Evolutionary conservation across 2,888 invertebrate genomes (phyloP).

Genomic region (Carterocephalus palaemon): DNA sequence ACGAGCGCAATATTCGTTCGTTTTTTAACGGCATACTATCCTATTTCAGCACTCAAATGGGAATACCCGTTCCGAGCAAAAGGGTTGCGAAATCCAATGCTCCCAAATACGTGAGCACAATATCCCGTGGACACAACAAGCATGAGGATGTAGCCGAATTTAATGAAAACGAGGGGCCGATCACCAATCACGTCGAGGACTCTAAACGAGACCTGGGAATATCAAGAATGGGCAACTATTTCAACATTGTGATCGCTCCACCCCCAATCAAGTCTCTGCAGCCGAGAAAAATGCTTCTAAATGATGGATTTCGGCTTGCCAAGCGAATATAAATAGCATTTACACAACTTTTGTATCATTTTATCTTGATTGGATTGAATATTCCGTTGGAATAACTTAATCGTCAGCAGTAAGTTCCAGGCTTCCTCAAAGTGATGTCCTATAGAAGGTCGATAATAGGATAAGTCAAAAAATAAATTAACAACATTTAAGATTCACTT

Average conservation of each 20-base stretch:
- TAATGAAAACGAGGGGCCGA: slow-evolving; percentile 39
- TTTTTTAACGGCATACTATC: slow-evolving; percentile 15
- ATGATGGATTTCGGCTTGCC: slow-evolving; percentile 41
- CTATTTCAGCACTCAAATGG: slow-evolving; percentile 69
- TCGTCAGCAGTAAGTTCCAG: no score
- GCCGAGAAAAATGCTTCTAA: slow-evolving; percentile 57
- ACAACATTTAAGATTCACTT: no score
- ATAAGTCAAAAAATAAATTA: no score
- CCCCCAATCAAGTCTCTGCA: slow-evolving; percentile 68
- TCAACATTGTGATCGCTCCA: slow-evolving; percentile 71
- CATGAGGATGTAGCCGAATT: slow-evolving; percentile 45
- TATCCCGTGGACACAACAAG: slow-evolving; percentile 41
- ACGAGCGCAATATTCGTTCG: slow-evolving; percentile 6
- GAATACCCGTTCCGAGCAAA: slow-evolving; percentile 64
- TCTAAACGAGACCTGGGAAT: slow-evolving; percentile 53
- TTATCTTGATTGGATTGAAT: no score
- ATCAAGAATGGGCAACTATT: slow-evolving; percentile 72
- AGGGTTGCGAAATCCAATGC: slow-evolving; percentile 40
- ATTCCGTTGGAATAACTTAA: no score
- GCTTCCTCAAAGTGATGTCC: no score
- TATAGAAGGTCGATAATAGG: no score
- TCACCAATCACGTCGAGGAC: slow-evolving; percentile 44
- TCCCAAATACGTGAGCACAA: slow-evolving; percentile 38
- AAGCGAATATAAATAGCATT: slow-evolving; percentile 39
- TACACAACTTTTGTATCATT: no score